Conservation (phyloP, 2,888 invertebrate genomes). For the Sphaerophoria rueppellii region DNA sequence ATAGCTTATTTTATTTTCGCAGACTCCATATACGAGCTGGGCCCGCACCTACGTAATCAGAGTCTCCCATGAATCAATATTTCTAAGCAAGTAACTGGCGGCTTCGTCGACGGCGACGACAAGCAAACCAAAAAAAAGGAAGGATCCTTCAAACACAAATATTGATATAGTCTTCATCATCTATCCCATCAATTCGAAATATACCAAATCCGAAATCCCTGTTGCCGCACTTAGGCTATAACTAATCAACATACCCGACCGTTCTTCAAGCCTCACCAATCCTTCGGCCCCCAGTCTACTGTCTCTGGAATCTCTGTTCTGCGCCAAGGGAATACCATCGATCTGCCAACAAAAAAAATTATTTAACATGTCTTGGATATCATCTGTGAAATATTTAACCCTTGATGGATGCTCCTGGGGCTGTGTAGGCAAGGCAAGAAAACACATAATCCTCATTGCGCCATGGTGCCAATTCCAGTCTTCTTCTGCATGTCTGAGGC, state of each 20-base stretch:
- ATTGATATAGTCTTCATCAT: constrained; percentile 40
- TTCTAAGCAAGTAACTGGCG: background rate
- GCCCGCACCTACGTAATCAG: background rate
- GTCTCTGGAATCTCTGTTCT: background rate
- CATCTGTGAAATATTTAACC: constrained; percentile 35
- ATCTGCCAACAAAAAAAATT: constrained; percentile 20
- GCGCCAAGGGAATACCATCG: constrained; percentile 29
- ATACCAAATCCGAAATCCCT: constrained; percentile 45
- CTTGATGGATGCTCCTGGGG: constrained; percentile 32
- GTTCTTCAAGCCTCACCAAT: background rate
- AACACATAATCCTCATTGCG: constrained; percentile 26
- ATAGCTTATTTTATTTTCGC: constrained; percentile 9
- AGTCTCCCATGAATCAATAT: constrained; percentile 19
- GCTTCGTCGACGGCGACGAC: background rate
- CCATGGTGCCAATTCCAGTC: background rate
- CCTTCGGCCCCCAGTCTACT: background rate
- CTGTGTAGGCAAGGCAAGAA: background rate
- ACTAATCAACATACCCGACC: constrained; percentile 49
- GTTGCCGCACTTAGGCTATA: constrained; percentile 20
- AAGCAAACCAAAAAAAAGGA: background rate
- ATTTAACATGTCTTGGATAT: constrained; percentile 25
- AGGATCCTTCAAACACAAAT: background rate
- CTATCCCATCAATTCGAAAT: constrained; percentile 43
- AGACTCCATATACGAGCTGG: background rate
- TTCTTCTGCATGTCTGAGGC: no score